Conservation (phyloP, 2,113 vertebrate species). For the Melanostigma gelatinosum region DNA sequence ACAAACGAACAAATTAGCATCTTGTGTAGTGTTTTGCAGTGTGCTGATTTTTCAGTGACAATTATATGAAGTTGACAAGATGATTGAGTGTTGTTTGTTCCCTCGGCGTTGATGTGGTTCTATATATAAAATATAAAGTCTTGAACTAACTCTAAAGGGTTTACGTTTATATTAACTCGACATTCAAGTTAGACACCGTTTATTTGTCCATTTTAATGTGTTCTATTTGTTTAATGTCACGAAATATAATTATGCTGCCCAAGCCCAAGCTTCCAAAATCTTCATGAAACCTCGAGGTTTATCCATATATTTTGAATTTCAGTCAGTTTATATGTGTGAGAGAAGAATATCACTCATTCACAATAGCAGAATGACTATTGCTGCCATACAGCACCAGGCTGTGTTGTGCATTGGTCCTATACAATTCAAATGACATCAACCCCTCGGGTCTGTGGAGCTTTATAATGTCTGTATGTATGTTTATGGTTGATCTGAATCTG, state of each 20-base stretch:
- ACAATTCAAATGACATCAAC: background rate
- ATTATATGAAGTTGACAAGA: slow-evolving; percentile 47
- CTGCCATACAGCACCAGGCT: slow-evolving; percentile 10
- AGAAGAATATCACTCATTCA: slow-evolving; percentile 20
- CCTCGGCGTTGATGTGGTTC: slow-evolving; percentile 24
- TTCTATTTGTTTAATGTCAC: background rate
- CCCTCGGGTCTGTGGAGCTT: background rate
- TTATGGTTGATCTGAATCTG: slow-evolving; percentile 13
- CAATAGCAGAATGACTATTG: slow-evolving; percentile 16
- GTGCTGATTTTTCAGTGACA: slow-evolving; percentile 58
- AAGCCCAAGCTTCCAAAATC: background rate
- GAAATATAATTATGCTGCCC: background rate
- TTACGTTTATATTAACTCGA: background rate
- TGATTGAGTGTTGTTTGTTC: slow-evolving; percentile 55
- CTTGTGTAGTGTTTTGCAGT: background rate
- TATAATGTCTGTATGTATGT: background rate
- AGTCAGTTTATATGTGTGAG: slow-evolving; percentile 2
- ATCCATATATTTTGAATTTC: slow-evolving; percentile 26
- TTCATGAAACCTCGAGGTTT: slow-evolving; percentile 9
- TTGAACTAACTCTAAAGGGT: background rate
- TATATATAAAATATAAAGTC: too few species aligned
- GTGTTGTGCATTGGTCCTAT: background rate
- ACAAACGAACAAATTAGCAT: slow-evolving; percentile 43
- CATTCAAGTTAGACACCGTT: background rate
- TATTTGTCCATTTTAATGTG: background rate